Base-by-base conservation (phyloP, 64 coral and sea anemone species). In the Stichodactyla mertensii region DNA sequence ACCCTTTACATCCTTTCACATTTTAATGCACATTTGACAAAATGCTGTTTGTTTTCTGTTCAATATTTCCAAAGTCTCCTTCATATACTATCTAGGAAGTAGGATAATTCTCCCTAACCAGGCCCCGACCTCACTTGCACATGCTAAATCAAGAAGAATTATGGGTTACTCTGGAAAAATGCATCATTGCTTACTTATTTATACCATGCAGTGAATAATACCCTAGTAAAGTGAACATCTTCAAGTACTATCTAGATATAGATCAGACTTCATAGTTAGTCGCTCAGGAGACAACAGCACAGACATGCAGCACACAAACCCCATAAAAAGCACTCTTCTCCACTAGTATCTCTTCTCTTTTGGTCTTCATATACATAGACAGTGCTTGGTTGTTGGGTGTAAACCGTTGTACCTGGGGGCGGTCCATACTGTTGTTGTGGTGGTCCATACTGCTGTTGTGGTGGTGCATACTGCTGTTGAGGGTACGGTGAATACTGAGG, bases 271-370 rank as follows among this genome's bases (percentile, higher is more conserved):
- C 1, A 8, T 31, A 31, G 24, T 74, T 23, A 85, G 60, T 85
- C 83, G 61, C 24, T 85, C 83, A 85, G 8, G 5, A 85, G 55
- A 62, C 83, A 85, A 24, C 83, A 85, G 16, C 83, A 85, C 83
- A 85, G 24, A 31, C 83, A 85, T 9, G 83, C 83, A 7, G 83
- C 83, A 31, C 83, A 85, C 15, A 85, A 64, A 36, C 83, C 83
- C 83, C 83, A 85, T 45, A 85, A 51, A 19, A 85, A 85, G 57
- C 83, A 85, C 56, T 85, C 83, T 51, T 85, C 83, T 18, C 83
- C 83, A 85, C 83, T 85, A 22, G 83, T 85, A 51, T 85, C 83
- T 64, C 83, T 62, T 28, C 56, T 23, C n/a, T 16, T 36, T 55
- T 22, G 80, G 52, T 85, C 57, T 12, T 85, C 83, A 60, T 85